Base-by-base conservation (phyloP, 1,140 invertebrate species). In the Nebria ingens region DNA sequence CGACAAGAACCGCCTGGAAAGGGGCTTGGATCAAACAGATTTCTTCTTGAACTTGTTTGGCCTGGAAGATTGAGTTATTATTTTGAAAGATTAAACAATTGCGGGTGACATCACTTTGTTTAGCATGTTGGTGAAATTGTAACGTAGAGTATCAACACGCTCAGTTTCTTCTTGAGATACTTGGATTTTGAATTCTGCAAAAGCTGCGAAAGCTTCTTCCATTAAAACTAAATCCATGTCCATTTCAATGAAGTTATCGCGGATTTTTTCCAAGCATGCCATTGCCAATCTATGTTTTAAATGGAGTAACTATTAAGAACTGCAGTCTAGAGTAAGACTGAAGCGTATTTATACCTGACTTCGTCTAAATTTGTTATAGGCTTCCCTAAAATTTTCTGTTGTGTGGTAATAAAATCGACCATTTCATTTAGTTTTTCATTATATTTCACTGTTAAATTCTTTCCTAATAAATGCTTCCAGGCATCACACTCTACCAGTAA, bases 131-230 rank as follows among this genome's bases (percentile, higher is more conserved):
- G 78, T 78, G 68, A 91, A 93, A 59, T 82, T 82, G 62, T 85
- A 86, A 58, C 87, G 74, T 6, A 93, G 71, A 21, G 83, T 83
- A 61, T 91, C 85, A 12, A 89, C 86, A 59, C 82, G 77, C 58
- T 91, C 86, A 1, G 81, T 79, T 62, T 93, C 89, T 58, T 91
- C 87, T 62, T 83, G 81, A 0, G 83, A 79, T 13, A 91, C 78
- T 59, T 80, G 73, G 21, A 91, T 79, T 20, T 84, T 76, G 67
- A 86, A 88, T 62, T 81, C 79, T 13, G 70, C 71, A 63, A 93
- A 79, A 53, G 87, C 78, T 6, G 75, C 73, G 65, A 92, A 93
- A 2, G 86, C 84, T 67, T 91, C 84, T 70, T 90, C 86, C 59
- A 92, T 88, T 1, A 83, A 70, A 55, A 77, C 79, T 22, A 92